Evolutionary conservation across 2,797 vertebrate species (phyloP).

Genomic region (Chloroceryle amazona): DNA sequence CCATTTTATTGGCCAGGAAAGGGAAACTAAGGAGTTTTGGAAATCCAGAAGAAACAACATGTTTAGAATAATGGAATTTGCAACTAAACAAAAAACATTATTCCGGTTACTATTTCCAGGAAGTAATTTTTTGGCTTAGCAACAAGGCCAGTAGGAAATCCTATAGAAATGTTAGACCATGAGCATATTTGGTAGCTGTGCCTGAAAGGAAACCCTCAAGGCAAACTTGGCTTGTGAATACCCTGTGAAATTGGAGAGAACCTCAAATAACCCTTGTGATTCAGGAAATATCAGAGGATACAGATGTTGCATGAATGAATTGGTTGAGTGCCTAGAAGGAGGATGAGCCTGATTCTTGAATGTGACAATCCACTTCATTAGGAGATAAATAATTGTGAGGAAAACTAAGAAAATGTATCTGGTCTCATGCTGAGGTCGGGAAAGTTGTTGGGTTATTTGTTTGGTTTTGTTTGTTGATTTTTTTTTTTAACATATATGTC

Average conservation of each 20-base stretch:
- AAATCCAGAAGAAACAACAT: background rate
- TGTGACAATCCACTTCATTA: background rate
- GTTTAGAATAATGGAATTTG: background rate
- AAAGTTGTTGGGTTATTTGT: too few species aligned
- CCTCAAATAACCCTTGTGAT: constrained; percentile 16
- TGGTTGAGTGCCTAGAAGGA: background rate
- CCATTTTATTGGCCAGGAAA: background rate
- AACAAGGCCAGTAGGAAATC: constrained; percentile 33
- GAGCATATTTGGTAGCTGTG: background rate
- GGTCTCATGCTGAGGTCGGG: background rate
- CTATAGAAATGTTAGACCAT: background rate
- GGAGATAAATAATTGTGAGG: background rate
- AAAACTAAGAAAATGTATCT: background rate
- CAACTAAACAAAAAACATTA: background rate
- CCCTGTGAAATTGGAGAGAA: background rate
- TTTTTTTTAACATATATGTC: background rate
- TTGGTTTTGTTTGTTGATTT: too few species aligned
- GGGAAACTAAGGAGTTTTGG: background rate
- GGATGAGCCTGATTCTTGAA: background rate
- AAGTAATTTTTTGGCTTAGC: background rate
- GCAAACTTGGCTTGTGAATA: constrained; percentile 14
- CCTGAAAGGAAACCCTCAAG: constrained; percentile 45
- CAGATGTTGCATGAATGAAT: constrained; percentile 22
- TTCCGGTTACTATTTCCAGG: background rate
- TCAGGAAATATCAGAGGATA: constrained; percentile 56